phyloP scores from a whole-genome alignment of 2,113 vertebrate genomes.

The Bujurquina vittata region DNA sequence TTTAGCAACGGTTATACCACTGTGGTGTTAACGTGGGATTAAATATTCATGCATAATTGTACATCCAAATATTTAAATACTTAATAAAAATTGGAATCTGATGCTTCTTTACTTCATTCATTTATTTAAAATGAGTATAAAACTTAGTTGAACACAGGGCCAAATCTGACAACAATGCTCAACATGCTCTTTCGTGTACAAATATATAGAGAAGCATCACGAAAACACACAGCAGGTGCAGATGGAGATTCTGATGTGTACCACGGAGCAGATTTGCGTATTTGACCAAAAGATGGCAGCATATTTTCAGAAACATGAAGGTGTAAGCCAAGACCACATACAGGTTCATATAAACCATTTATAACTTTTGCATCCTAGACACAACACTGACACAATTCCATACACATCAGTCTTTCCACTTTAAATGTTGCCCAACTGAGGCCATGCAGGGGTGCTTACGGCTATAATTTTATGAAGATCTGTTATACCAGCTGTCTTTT shows the following conservation, averaged over 20 bases:
- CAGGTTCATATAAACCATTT: not conserved
- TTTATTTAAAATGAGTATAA: too few species aligned
- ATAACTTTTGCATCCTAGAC: not conserved
- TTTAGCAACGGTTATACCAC: not conserved
- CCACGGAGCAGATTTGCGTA: not conserved
- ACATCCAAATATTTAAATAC: not conserved
- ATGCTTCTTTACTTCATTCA: not conserved
- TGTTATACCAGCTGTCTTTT: not conserved
- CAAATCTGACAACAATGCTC: not conserved
- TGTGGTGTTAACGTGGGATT: not conserved
- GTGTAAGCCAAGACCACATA: not conserved
- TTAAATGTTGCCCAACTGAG: not conserved
- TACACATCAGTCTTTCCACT: not conserved
- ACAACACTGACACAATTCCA: not conserved
- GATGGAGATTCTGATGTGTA: not conserved
- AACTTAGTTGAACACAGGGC: too few species aligned
- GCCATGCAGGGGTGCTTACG: not conserved
- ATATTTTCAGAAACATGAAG: conserved; percentile 22
- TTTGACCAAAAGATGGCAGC: conserved; percentile 70
- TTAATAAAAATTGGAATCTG: not conserved
- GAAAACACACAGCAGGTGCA: not conserved
- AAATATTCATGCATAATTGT: not conserved
- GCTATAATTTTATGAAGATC: not conserved
- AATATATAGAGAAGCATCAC: not conserved
- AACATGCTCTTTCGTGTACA: not conserved